These are phyloP conservation scores for Matsumyia berberina DNA, from an alignment of 2,888 invertebrate species.

Conservation along the genomic window DNA sequence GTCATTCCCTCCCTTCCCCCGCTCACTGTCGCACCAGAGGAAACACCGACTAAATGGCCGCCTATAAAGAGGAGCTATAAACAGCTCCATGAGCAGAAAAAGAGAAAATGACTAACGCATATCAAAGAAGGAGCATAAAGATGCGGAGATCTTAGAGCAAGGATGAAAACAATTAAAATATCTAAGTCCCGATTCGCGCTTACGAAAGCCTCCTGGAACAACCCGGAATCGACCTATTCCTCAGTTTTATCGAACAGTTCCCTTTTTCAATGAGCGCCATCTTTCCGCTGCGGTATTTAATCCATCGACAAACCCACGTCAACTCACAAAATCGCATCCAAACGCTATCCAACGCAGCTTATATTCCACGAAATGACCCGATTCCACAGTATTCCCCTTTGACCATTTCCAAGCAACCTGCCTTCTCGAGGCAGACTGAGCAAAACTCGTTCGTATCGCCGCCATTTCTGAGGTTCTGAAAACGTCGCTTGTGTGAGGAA, in stretches of 20 bases:
- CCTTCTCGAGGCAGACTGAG: constrained; percentile 21
- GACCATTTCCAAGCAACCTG: constrained; percentile 41
- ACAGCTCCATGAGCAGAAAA: no score
- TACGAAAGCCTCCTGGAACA: not conserved
- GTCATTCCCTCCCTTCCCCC: no score
- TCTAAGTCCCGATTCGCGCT: no score
- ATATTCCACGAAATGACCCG: constrained; percentile 18
- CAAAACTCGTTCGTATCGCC: constrained; percentile 69
- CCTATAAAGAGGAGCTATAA: no score
- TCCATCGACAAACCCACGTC: not conserved
- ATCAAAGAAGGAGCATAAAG: no score
- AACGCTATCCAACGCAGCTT: constrained; percentile 27
- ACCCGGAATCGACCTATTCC: no score
- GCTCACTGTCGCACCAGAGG: no score
- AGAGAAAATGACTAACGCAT: no score
- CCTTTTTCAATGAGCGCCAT: not conserved
- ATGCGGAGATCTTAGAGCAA: no score
- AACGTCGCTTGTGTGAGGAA: constrained; percentile 64
- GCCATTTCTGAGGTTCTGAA: constrained; percentile 73
- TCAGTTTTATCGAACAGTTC: not conserved
- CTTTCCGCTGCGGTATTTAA: not conserved
- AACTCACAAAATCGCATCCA: not conserved
- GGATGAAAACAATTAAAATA: no score
- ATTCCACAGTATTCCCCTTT: constrained; percentile 33
- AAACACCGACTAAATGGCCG: no score